phyloP scores from a whole-genome alignment of 2,797 vertebrate genomes.

The Manis crassicaudata region DNA sequence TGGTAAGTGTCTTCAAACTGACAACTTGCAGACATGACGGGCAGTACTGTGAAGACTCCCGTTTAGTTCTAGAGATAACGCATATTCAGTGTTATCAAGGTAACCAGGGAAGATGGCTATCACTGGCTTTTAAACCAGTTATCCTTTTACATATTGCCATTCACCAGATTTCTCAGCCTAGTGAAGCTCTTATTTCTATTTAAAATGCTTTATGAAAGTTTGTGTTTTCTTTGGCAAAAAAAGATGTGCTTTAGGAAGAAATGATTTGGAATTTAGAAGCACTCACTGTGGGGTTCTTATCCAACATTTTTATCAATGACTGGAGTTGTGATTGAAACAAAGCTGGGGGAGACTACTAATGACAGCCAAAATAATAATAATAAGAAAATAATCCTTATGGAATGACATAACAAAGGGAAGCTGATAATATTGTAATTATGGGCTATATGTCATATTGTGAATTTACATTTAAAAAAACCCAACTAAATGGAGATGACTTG shows the following conservation, averaged over 20 bases:
- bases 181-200: background rate
- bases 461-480: background rate
- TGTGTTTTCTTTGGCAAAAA: constrained; percentile 16
- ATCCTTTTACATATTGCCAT: background rate
- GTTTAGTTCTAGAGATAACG: background rate
- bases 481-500: background rate
- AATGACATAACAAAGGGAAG: background rate
- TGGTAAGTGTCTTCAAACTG: background rate
- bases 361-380: background rate
- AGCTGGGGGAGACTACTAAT: background rate
- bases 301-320: constrained; percentile 33
- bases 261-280: background rate
- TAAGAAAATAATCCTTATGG: background rate
- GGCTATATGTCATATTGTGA: background rate
- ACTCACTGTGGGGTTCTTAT: background rate
- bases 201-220: constrained; percentile 27
- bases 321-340: background rate
- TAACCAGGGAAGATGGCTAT: no score
- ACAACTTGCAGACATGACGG: background rate
- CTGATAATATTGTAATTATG: background rate
- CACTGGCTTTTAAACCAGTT: background rate
- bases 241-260: background rate
- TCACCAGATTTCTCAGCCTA: background rate
- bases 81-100: background rate
- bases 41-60: background rate